Evolutionary conservation across 2,888 invertebrate species (phyloP), one percentile per base, ranked within the genome.

Genomic region (Drosophila neonasuta): DNA sequence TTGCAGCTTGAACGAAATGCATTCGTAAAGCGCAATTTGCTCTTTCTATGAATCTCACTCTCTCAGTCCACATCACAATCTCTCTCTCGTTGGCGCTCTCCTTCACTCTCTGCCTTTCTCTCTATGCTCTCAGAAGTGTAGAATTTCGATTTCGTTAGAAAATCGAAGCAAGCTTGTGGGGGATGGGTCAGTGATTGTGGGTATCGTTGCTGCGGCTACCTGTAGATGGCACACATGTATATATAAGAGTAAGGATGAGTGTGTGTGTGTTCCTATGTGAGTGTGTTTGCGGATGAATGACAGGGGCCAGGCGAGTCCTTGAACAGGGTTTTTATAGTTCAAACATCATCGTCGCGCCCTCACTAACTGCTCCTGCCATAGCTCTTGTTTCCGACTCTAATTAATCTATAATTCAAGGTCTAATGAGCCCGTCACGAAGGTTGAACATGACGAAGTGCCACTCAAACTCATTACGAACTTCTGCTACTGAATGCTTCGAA

Each of bases 381-480:
- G 46, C 36, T 48, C 48, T 57, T 29, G 50, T 68, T 86, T 80
- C 75, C 71, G 71, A 70, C 74, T 78, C 86, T 86, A 86, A 86
- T 82, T 82, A 82, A 84, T 86, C 71, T 80, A 73, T 78, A 84
- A 86, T 82, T 82, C 81, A 82, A 82, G 84, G 86, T 80, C 79
- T 76, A 71, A 65, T 71, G 69, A 73, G 78, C 61, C 63, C 68
- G 68, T 76, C 84, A 68, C 59, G 81, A 81, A 86, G 81, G 86
- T 86, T 80, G 74, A 86, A 76, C 57, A 59, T 76, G 81, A 74
- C 68, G 66, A 71, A 57, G 64, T 62, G 60, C 41, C 51, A 60
- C 48, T 41, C 48, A 39, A 42, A 44, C 20, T 51, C 60, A 58
- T 64, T 60, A 42, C 32, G 54, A 41, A 59, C 49, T 49, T 62